Evolutionary conservation across 2,797 vertebrate genomes (phyloP).

Genomic region (Hydrolagus colliei): DNA sequence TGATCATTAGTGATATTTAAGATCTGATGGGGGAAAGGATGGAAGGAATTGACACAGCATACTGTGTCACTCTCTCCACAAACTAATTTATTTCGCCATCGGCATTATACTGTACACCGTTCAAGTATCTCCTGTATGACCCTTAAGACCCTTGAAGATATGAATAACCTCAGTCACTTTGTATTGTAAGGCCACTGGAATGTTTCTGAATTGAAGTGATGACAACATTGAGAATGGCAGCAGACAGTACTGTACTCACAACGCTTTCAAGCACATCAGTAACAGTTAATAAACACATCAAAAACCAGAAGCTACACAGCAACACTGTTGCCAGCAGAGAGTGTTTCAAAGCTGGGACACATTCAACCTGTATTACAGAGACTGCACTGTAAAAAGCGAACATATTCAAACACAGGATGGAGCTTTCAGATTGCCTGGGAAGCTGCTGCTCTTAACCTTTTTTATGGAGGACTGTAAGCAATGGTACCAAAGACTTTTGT

Average conservation of each 20-base stretch:
- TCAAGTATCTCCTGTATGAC: background rate
- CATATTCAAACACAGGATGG: background rate
- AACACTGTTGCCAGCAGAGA: slow-evolving; percentile 6
- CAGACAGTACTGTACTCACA: background rate
- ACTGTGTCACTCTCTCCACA: background rate
- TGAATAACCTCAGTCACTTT: background rate
- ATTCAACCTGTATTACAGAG: background rate
- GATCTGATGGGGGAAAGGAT: too few relatives aligned
- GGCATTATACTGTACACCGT: background rate
- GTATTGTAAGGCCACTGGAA: too few relatives aligned
- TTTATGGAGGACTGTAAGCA: background rate
- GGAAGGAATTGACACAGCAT: too few relatives aligned
- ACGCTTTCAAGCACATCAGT: background rate
- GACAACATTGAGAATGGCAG: too few relatives aligned
- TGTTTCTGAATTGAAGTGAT: background rate
- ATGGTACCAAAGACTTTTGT: too few relatives aligned
- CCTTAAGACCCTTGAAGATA: background rate
- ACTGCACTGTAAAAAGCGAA: background rate
- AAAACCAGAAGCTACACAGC: background rate
- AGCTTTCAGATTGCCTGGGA: background rate
- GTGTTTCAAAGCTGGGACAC: background rate
- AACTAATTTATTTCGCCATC: background rate
- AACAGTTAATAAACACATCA: background rate
- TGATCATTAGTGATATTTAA: too few relatives aligned
- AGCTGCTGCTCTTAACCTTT: background rate